Conservation (phyloP, 2,888 invertebrate species). For the Omphaloscelis lunosa region DNA sequence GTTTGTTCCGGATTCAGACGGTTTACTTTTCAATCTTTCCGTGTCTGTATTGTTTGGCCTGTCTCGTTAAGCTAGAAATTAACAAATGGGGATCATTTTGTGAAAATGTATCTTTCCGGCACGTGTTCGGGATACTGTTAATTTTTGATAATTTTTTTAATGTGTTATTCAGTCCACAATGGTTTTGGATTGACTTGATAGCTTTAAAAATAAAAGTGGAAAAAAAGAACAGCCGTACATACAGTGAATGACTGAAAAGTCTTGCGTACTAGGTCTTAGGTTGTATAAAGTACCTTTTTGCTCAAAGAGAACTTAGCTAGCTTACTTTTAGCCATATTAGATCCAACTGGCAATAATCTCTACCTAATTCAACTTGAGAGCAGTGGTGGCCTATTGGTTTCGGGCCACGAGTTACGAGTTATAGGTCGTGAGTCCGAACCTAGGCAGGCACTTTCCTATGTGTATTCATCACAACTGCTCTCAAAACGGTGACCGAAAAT, state of each 20-base stretch:
- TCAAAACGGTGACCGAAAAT: too few species aligned
- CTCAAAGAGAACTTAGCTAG: too few species aligned
- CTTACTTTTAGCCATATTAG: not conserved
- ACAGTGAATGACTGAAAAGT: not conserved
- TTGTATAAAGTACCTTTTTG: not conserved
- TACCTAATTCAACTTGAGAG: not conserved
- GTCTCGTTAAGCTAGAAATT: not conserved
- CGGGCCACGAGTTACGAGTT: too few species aligned
- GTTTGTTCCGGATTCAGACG: conserved; percentile 20
- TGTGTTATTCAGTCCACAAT: too few species aligned
- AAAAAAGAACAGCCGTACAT: too few species aligned
- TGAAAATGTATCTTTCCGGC: not conserved
- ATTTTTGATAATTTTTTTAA: not conserved
- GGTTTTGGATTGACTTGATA: not conserved
- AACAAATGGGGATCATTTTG: not conserved
- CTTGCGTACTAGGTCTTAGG: too few species aligned
- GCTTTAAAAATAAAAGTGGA: too few species aligned
- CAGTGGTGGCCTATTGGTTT: too few species aligned
- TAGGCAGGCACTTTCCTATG: too few species aligned
- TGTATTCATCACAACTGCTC: too few species aligned
- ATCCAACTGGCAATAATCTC: not conserved
- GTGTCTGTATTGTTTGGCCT: not conserved
- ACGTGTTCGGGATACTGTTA: not conserved
- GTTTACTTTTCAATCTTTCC: not conserved
- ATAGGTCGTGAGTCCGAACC: too few species aligned